A percentile compares a stretch with the other conserved stretches of the same genome.
Evolutionary conservation across 2,113 vertebrate genomes (phyloP).

Genomic region (Cebidichthys violaceus): DNA sequence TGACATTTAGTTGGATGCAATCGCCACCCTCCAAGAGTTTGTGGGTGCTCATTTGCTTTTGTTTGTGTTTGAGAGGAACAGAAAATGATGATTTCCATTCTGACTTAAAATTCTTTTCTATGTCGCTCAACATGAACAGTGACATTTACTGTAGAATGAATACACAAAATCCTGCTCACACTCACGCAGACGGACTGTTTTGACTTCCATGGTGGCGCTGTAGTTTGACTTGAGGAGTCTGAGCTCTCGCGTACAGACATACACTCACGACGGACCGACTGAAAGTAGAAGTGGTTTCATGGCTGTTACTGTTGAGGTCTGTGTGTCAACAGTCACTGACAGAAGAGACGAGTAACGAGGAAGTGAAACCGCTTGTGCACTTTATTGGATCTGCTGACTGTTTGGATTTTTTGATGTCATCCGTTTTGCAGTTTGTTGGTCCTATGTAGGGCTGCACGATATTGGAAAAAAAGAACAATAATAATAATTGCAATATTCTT

Average conservation of each 20-base stretch:
- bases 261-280: background rate
- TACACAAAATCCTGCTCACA: background rate
- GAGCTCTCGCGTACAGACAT: background rate
- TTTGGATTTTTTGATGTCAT: background rate
- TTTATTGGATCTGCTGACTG: background rate
- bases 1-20: constrained; percentile 18
- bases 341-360: background rate
- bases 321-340: background rate
- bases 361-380: background rate
- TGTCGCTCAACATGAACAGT: no score
- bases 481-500: no score
- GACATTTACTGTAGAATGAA: constrained; percentile 8
- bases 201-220: background rate
- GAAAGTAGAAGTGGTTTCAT: background rate
- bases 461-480: no score
- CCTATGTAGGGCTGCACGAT: background rate
- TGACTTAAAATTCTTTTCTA: background rate
- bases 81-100: background rate
- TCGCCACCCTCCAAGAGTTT: background rate
- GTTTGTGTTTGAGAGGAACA: background rate
- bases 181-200: background rate
- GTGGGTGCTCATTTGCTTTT: background rate
- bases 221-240: background rate
- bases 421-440: background rate
- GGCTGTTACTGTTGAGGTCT: background rate